Conservation (phyloP, 1,140 invertebrate species). For the Drosophila nigrodunni region DNA sequence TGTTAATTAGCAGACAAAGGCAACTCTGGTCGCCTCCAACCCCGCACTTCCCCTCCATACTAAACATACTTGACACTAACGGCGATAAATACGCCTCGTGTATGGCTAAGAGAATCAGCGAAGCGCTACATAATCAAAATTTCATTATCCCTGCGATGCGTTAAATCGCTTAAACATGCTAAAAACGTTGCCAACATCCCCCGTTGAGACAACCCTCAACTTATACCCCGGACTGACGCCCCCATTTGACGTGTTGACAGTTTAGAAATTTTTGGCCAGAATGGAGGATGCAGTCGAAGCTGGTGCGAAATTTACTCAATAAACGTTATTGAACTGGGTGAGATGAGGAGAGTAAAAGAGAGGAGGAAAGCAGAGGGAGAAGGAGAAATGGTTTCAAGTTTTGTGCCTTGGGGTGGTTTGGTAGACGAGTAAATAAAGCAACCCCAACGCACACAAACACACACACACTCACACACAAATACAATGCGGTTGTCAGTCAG, state of each 20-base stretch:
- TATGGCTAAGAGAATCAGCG: constrained; percentile 54
- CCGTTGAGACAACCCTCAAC: neutral
- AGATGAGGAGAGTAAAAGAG: constrained; percentile 5
- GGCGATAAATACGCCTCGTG: constrained; percentile 55
- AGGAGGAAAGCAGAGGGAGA: constrained; percentile 3
- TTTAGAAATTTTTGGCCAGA: constrained; percentile 53
- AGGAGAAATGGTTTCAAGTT: constrained; percentile 14
- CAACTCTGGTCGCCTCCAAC: neutral
- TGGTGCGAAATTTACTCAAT: constrained; percentile 81
- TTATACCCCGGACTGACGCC: constrained; percentile 2
- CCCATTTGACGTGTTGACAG: constrained; percentile 77
- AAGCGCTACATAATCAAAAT: constrained; percentile 81
- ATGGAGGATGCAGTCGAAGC: constrained; percentile 58
- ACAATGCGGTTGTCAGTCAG: constrained; percentile 76
- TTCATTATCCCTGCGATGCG: constrained; percentile 82
- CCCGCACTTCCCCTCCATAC: neutral
- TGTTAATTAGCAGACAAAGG: constrained; percentile 46
- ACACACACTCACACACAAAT: constrained; percentile 33
- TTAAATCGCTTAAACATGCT: constrained; percentile 82
- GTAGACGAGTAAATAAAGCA: constrained; percentile 73
- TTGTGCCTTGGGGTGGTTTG: constrained; percentile 63
- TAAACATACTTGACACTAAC: constrained; percentile 51
- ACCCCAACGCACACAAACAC: constrained; percentile 52
- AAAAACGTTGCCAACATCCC: constrained; percentile 50
- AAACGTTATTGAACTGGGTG: constrained; percentile 70